Percentiles rank a stretch among this genome's conserved stretches.
phyloP scores from a whole-genome alignment of 1,140 invertebrate genomes.

The Matsumurasca onukii region DNA sequence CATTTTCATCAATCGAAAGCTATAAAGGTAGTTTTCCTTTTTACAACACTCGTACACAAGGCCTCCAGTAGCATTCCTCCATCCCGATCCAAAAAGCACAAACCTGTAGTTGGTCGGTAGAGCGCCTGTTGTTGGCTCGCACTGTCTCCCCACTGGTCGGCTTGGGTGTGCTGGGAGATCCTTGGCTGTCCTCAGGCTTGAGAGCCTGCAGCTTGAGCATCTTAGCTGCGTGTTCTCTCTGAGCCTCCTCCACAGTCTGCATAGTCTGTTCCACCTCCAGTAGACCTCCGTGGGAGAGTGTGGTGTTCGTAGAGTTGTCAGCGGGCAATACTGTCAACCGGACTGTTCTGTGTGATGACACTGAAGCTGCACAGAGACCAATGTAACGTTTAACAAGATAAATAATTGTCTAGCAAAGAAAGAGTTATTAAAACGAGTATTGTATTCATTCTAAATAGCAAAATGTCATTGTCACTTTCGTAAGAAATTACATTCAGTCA shows the following conservation, averaged over 20 bases:
- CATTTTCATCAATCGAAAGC: no score
- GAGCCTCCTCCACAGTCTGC: conserved; percentile 63
- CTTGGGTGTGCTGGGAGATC: no score
- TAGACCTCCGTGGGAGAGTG: conserved; percentile 71
- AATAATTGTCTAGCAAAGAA: no score
- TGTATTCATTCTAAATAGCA: no score
- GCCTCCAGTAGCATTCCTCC: no score
- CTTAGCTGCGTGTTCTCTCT: conserved; percentile 52
- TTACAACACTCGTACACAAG: no score
- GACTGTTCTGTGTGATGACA: conserved; percentile 47
- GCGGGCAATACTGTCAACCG: conserved; percentile 69
- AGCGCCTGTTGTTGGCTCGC: not conserved
- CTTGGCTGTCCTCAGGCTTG: not conserved
- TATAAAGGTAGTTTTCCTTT: no score
- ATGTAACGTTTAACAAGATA: not conserved
- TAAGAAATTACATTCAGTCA: no score
- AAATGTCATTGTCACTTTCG: no score
- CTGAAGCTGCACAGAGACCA: not conserved
- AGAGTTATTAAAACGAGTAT: no score
- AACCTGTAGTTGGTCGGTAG: not conserved
- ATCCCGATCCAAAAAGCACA: not conserved
- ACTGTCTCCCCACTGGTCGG: no score
- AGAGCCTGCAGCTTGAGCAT: conserved; percentile 45
- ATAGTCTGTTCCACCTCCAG: conserved; percentile 71
- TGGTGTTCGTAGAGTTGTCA: conserved; percentile 60